These are phyloP conservation scores for Amorpha juglandis DNA, from an alignment of 2,888 invertebrate species.

Conservation along the genomic window DNA sequence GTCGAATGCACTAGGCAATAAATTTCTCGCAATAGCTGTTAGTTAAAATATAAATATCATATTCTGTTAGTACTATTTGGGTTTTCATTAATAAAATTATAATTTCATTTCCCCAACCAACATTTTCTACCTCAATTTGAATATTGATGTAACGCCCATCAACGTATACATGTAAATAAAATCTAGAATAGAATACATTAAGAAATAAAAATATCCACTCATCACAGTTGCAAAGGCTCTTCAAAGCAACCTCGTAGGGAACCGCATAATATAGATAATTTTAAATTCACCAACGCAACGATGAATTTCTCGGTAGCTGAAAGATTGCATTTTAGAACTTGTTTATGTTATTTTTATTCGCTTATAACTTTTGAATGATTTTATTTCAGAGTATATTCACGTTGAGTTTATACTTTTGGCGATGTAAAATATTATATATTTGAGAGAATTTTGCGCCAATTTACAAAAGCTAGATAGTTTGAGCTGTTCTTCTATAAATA, in stretches of 20 bases:
- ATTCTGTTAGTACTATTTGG: neutral
- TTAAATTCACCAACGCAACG: slow-evolving; percentile 53
- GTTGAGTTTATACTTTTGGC: slow-evolving; percentile 1
- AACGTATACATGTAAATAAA: slow-evolving; percentile 28
- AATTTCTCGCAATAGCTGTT: neutral
- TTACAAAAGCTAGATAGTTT: neutral
- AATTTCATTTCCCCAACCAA: slow-evolving; percentile 6
- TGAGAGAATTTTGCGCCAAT: neutral
- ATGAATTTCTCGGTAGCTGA: slow-evolving; percentile 38
- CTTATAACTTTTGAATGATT: slow-evolving; percentile 21
- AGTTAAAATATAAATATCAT: neutral
- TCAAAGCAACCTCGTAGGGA: slow-evolving; percentile 51
- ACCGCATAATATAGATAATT: slow-evolving; percentile 57
- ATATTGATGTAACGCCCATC: slow-evolving; percentile 4
- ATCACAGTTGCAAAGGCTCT: slow-evolving; percentile 48
- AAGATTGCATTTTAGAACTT: slow-evolving; percentile 28
- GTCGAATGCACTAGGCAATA: no score
- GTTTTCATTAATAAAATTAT: slow-evolving; percentile 1
- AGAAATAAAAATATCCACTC: slow-evolving; percentile 36
- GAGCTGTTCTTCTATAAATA: neutral
- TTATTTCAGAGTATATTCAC: slow-evolving; percentile 14
- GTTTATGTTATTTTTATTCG: slow-evolving; percentile 21
- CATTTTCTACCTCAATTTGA: slow-evolving; percentile 8
- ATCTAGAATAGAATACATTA: slow-evolving; percentile 25
- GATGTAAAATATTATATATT: neutral